These are phyloP conservation scores for Drosophila pseudoobscura DNA, from an alignment of 1,140 invertebrate species.

Conservation along the genomic window DNA sequence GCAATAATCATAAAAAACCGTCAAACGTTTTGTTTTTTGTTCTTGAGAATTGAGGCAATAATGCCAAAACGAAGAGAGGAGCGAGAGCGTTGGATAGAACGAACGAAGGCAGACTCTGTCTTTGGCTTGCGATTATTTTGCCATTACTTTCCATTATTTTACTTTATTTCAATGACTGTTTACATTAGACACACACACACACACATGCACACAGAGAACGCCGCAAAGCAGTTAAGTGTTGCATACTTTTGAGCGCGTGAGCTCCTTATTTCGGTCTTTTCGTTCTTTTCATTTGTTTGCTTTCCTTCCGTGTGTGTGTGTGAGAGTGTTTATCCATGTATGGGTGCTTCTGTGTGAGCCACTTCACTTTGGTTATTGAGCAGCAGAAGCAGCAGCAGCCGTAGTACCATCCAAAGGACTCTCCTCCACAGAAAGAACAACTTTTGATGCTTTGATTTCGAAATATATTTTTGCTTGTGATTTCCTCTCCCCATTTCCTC, in stretches of 20 bases:
- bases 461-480: conserved; percentile 34
- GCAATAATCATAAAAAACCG: conserved; percentile 80
- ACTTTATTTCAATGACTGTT: conserved; percentile 82
- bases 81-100: neutral
- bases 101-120: conserved; percentile 24
- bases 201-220: conserved; percentile 11
- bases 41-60: conserved; percentile 66
- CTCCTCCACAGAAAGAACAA: conserved; percentile 8
- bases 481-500: neutral
- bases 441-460: conserved; percentile 62
- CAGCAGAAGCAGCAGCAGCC: conserved; percentile 47
- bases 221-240: conserved; percentile 42
- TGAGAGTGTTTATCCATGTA: neutral
- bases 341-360: conserved; percentile 8
- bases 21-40: conserved; percentile 65
- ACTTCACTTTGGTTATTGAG: conserved; percentile 69
- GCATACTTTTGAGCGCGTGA: conserved; percentile 51
- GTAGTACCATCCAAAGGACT: conserved; percentile 6
- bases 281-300: conserved; percentile 22
- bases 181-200: conserved; percentile 61
- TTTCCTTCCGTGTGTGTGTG: neutral
- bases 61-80: conserved; percentile 36
- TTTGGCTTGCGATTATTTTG: conserved; percentile 77
- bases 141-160: conserved; percentile 81
- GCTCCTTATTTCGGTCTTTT: conserved; percentile 43